These are phyloP conservation scores for Manis pentadactyla DNA, from an alignment of 2,797 vertebrate genomes.

Conservation along the genomic window DNA sequence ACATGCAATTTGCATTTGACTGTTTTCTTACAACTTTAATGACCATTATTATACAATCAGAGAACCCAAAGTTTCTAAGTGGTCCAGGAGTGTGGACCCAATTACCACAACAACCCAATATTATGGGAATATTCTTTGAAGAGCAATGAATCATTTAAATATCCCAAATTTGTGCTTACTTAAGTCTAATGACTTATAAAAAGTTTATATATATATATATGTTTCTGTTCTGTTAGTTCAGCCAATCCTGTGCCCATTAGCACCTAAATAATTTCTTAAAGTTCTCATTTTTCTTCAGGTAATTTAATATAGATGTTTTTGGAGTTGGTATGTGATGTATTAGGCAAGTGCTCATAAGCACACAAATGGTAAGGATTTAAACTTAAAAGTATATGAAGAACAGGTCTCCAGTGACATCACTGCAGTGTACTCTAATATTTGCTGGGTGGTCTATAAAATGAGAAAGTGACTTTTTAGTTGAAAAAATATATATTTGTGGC, in stretches of 20 bases:
- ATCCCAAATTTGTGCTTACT: not conserved
- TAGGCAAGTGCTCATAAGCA: not conserved
- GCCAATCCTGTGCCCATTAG: not conserved
- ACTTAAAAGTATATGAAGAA: not conserved
- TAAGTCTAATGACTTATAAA: not conserved
- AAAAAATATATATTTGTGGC: not conserved
- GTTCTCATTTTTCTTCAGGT: not conserved
- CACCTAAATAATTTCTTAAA: not conserved
- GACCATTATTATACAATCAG: not conserved
- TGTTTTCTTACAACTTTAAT: conserved; percentile 25
- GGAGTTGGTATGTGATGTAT: not conserved
- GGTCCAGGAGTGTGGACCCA: not conserved
- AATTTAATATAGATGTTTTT: not conserved
- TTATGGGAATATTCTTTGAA: not conserved
- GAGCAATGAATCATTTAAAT: not conserved
- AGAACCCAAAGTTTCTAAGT: not conserved
- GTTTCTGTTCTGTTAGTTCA: not conserved
- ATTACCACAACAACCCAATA: not conserved
- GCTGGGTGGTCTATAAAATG: not conserved
- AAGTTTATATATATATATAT: not conserved
- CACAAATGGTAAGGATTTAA: not conserved
- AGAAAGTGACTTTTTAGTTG: not conserved
- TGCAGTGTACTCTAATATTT: not conserved
- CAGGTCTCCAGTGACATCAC: not conserved
- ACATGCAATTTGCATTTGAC: not conserved